phyloP scores from a whole-genome alignment of 2,113 vertebrate genomes.

The Silurus asotus region DNA sequence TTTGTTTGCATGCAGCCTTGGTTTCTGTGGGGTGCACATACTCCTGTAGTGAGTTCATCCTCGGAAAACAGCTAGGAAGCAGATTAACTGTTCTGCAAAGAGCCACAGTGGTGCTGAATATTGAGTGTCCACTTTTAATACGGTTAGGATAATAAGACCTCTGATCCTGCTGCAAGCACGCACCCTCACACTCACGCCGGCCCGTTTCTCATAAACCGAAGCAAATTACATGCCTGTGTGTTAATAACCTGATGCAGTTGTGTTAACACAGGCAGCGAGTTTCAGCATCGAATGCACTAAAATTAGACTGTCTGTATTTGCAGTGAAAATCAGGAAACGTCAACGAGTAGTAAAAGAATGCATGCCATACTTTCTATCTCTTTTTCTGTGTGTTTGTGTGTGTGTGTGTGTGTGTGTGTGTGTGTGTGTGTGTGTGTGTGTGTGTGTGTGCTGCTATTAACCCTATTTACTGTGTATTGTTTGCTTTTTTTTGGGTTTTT shows the following conservation, averaged over 20 bases:
- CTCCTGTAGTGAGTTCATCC: constrained; percentile 15
- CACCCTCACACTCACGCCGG: constrained; percentile 2
- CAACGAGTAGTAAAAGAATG: neutral
- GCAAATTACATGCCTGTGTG: constrained; percentile 13
- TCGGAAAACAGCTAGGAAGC: constrained; percentile 9
- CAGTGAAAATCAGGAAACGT: neutral
- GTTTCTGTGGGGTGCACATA: neutral
- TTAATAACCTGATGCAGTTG: neutral
- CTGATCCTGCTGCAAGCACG: constrained; percentile 33
- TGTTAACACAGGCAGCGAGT: constrained; percentile 2
- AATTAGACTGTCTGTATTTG: neutral
- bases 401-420: too few species aligned
- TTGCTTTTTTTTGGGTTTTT: neutral
- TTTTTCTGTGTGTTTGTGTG: too few species aligned
- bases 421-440: neutral
- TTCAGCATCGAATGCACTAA: neutral
- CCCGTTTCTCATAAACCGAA: neutral
- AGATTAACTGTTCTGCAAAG: constrained; percentile 52
- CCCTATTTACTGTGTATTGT: neutral
- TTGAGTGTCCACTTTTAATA: constrained; percentile 52
- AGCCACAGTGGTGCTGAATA: constrained; percentile 39
- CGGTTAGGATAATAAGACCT: constrained; percentile 52
- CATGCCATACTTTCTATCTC: neutral
- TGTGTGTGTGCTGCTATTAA: neutral
- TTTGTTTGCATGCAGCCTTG: constrained; percentile 4